Conservation (phyloP, 2,797 vertebrate genomes). For the Pangasius mekongensis region DNA sequence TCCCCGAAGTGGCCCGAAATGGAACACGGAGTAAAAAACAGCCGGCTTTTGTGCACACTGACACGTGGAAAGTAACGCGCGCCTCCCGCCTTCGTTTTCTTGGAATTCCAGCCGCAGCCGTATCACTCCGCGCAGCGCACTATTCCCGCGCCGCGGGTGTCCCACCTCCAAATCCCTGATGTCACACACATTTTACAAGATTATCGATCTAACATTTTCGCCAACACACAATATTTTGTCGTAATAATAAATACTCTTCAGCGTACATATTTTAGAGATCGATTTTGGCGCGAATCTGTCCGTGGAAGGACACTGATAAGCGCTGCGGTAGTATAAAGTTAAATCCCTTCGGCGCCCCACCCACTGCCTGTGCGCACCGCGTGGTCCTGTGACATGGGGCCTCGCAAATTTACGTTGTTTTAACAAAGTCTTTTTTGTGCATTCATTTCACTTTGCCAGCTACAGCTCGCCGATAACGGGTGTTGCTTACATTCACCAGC, state of each 20-base stretch:
- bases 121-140: constrained; percentile 68
- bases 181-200: background rate
- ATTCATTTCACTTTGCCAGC: background rate
- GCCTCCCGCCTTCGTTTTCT: constrained; percentile 74
- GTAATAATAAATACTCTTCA: background rate
- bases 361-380: constrained; percentile 62
- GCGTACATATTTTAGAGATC: background rate
- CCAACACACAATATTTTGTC: background rate
- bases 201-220: constrained; percentile 1
- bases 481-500: background rate
- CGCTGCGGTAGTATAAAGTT: constrained; percentile 53
- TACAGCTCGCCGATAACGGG: background rate
- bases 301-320: constrained; percentile 61
- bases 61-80: constrained; percentile 68
- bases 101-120: constrained; percentile 60
- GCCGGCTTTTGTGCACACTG: constrained; percentile 66
- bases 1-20: background rate
- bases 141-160: background rate
- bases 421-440: background rate
- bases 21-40: constrained; percentile 52
- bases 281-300: constrained; percentile 77
- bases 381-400: constrained; percentile 24
- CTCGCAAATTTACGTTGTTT: background rate
- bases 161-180: background rate
- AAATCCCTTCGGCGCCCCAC: constrained; percentile 67